Evolutionary conservation across 2,888 invertebrate species (phyloP), one percentile per base, ranked within the genome.

Genomic region (Sussaba pulchella): DNA sequence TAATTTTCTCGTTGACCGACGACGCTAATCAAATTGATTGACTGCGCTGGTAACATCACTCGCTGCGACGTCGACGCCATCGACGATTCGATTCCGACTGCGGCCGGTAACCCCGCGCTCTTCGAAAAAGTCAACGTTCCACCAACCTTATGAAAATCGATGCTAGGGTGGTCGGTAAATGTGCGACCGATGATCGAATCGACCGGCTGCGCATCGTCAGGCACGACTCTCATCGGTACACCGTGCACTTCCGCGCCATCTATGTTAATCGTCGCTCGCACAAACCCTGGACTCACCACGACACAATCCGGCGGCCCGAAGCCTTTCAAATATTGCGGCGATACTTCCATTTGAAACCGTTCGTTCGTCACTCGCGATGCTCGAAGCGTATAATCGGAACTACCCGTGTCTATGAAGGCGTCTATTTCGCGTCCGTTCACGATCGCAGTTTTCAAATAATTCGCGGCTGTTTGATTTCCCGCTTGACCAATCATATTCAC

Each of bases 331-430:
- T 52, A n/a, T 17, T 12, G n/a, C 52, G 52, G 52, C 4, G 31
- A 31, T n/a, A 31, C 36, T n/a, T 12, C 12, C 59, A 59, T 59
- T 31, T 5, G 3, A 4, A 36, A 59, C 14, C 17, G 36, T 39
- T 36, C 36, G 3, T 2, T 8, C 36, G 31, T 2, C 5, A 54
- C 57, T 57, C 9, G 12, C 9, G 39, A 52, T 4, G 70, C 64
- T 39, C 52, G 59, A 26, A 77, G 45, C 0, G 64, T 77, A 17
- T 71, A 77, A 9, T 52, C 54, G 21, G 71, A 70, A 26, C 77
- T 77, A 14, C 77, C 64, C 12, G 71, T 39, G 24, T 77, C 64
- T 17, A 77, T 70, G 31, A 77, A 43, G 5, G 63, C 63, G 50
- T 17, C 24, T 8, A 70, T 21, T 10, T 54, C 39, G 6, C 26